These are phyloP conservation scores for Prenolepis imparis DNA, from an alignment of 2,888 invertebrate species.

Conservation along the genomic window DNA sequence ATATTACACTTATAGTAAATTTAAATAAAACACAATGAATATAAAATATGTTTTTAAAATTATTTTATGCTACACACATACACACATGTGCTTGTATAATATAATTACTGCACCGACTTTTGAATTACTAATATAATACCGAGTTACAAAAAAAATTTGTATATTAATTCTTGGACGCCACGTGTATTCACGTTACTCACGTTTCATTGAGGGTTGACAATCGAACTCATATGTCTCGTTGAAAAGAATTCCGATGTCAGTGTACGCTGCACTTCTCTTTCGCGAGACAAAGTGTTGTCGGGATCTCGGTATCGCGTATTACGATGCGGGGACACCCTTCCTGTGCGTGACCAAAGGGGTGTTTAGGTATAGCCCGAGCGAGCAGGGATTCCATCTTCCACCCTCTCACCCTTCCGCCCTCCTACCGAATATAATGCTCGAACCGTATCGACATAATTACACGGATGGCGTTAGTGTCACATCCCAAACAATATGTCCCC, in stretches of 20 bases:
- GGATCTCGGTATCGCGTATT: slow-evolving; percentile 48
- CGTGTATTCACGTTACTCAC: not conserved
- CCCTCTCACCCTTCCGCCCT: slow-evolving; percentile 30
- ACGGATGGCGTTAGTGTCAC: slow-evolving; percentile 81
- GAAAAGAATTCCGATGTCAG: slow-evolving; percentile 26
- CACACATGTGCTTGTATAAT: not conserved
- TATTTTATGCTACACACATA: not conserved
- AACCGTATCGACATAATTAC: slow-evolving; percentile 81
- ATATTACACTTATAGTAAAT: not conserved
- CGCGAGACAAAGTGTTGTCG: slow-evolving; percentile 16
- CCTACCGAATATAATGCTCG: slow-evolving; percentile 73
- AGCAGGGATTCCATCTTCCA: slow-evolving; percentile 39
- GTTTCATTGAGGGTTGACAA: not conserved
- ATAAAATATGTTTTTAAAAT: not conserved
- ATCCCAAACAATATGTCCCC: slow-evolving; percentile 75
- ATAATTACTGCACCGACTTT: not conserved
- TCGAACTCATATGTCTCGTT: not conserved
- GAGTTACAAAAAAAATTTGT: not conserved
- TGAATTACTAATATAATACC: not conserved
- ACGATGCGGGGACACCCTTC: slow-evolving; percentile 65
- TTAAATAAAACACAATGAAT: not conserved
- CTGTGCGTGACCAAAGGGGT: slow-evolving; percentile 76
- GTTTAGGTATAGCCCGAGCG: slow-evolving; percentile 58
- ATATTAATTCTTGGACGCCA: not conserved
- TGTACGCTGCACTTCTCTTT: slow-evolving; percentile 22